Conservation (phyloP, 2,888 invertebrate genomes). For the Drosophila picticornis region DNA sequence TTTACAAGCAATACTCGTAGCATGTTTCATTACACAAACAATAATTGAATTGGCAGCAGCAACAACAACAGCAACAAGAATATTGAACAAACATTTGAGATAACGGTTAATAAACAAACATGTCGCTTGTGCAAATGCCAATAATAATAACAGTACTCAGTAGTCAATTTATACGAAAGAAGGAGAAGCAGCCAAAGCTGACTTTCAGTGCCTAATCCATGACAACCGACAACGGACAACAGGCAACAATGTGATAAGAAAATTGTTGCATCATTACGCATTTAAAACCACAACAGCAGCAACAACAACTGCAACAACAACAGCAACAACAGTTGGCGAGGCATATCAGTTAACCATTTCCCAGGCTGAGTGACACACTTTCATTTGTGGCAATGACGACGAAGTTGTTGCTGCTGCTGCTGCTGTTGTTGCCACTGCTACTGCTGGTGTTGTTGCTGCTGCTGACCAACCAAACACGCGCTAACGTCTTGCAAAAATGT, state of each 20-base stretch:
- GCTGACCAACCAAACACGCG: constrained; percentile 59
- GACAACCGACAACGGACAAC: constrained; percentile 35
- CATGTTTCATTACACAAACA: constrained; percentile 26
- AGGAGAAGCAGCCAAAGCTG: constrained; percentile 4
- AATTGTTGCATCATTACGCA: constrained; percentile 79
- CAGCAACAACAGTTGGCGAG: constrained; percentile 13
- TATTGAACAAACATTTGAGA: constrained; percentile 42
- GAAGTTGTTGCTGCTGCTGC: neutral
- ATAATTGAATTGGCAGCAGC: constrained; percentile 40
- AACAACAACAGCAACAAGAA: constrained; percentile 20
- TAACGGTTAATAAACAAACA: constrained; percentile 55
- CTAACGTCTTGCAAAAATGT: constrained; percentile 52
- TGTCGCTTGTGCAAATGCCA: constrained; percentile 40
- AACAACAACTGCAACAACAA: constrained; percentile 11
- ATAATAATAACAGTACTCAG: constrained; percentile 39
- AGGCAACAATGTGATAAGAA: constrained; percentile 68
- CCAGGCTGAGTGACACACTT: constrained; percentile 78
- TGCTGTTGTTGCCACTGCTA: constrained; percentile 46
- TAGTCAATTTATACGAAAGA: neutral
- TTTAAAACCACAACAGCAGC: constrained; percentile 40
- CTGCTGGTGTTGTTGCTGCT: neutral
- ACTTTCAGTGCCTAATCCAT: constrained; percentile 38
- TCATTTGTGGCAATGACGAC: constrained; percentile 55
- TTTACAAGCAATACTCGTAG: neutral
- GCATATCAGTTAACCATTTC: constrained; percentile 71